phyloP scores from a whole-genome alignment of 2,113 vertebrate species.

The Ochotona curzoniae region DNA sequence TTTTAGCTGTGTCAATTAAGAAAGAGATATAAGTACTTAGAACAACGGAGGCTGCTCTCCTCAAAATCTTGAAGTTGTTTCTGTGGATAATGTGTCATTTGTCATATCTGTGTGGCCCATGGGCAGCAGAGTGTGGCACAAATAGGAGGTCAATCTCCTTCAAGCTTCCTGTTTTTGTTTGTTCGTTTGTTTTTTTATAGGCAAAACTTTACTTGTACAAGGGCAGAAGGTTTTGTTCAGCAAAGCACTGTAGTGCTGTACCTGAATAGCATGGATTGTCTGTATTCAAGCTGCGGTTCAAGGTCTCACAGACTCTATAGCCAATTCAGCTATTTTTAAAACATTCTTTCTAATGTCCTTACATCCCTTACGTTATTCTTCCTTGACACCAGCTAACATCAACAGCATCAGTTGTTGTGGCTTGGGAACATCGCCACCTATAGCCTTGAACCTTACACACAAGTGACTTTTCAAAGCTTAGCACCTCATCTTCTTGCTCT shows the following conservation, averaged over 20 bases:
- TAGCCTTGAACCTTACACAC: slow-evolving; percentile 14
- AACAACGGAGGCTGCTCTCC: neutral
- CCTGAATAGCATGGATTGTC: slow-evolving; percentile 1
- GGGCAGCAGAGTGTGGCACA: slow-evolving; percentile 14
- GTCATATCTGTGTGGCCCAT: neutral
- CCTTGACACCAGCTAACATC: neutral
- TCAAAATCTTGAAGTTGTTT: neutral
- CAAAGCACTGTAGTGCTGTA: slow-evolving; percentile 52
- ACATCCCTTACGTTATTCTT: neutral
- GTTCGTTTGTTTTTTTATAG: slow-evolving; percentile 69
- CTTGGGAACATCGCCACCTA: slow-evolving; percentile 14
- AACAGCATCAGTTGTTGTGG: neutral
- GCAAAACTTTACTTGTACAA: neutral
- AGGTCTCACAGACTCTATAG: neutral
- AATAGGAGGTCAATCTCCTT: slow-evolving; percentile 44
- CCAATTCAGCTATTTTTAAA: neutral
- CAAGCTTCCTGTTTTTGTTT: slow-evolving; percentile 67
- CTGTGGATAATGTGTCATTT: neutral
- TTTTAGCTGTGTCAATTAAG: neutral
- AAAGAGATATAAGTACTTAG: neutral
- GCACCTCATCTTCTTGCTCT: slow-evolving; percentile 43
- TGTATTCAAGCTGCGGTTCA: neutral
- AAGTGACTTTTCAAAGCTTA: neutral
- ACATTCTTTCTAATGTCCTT: neutral
- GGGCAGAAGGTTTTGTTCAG: slow-evolving; percentile 59